Evolutionary conservation across 2,113 vertebrate genomes (phyloP).

Genomic region (Podarcis raffonei): DNA sequence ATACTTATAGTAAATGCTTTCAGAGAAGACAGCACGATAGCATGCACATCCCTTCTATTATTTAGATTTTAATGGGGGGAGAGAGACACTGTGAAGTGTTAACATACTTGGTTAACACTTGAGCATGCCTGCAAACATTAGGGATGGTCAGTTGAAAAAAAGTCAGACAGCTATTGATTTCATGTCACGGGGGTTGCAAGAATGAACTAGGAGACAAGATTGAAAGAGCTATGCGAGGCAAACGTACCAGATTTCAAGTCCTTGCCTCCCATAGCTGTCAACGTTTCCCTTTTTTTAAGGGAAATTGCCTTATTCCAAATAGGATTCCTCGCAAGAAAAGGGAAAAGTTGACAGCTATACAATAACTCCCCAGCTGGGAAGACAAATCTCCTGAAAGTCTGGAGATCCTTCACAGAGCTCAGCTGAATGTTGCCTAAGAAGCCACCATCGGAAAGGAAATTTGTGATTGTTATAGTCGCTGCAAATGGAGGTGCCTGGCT

Average conservation of each 20-base stretch:
- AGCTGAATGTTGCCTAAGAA: neutral
- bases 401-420: neutral
- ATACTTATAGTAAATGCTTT: neutral
- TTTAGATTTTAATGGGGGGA: neutral
- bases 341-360: too few species aligned
- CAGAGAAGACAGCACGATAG: neutral
- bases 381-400: neutral
- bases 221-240: neutral
- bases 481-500: neutral
- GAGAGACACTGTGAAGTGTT: neutral
- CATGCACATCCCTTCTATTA: neutral
- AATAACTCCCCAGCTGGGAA: neutral
- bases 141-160: neutral
- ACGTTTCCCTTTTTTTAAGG: too few species aligned
- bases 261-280: neutral
- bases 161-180: neutral
- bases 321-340: too few species aligned
- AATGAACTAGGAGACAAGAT: neutral
- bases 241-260: neutral
- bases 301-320: too few species aligned
- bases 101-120: neutral
- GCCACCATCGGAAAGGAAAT: too few species aligned
- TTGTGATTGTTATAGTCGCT: too few species aligned
- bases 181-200: neutral
- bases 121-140: neutral